A percentile compares a stretch with the other conserved stretches of the same genome.
These are phyloP conservation scores for Phalacrocorax pelagicus DNA, from an alignment of 2,113 vertebrate genomes.

Conservation along the genomic window DNA sequence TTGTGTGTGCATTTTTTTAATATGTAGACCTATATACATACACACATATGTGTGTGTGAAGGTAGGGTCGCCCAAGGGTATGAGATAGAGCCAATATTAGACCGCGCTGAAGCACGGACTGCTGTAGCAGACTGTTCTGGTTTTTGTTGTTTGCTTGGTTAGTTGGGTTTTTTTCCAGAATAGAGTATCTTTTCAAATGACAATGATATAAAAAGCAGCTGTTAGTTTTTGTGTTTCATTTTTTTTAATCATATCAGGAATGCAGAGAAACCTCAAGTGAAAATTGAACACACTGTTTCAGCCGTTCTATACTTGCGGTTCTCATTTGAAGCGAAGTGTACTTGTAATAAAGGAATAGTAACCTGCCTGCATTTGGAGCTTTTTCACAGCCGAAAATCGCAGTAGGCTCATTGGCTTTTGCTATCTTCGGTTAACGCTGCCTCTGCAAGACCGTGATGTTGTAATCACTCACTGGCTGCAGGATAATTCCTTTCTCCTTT, in stretches of 20 bases:
- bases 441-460: neutral
- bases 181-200: neutral
- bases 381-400: slow-evolving; percentile 25
- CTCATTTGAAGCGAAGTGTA: slow-evolving; percentile 19
- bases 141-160: neutral
- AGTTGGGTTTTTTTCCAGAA: neutral
- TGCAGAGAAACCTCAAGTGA: neutral
- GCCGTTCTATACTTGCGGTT: neutral
- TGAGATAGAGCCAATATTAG: neutral
- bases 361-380: neutral
- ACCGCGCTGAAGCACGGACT: neutral
- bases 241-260: neutral
- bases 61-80: neutral
- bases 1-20: neutral
- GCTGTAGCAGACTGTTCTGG: neutral
- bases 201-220: neutral
- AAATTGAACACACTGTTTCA: neutral
- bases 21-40: too few species aligned
- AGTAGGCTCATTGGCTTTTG: neutral
- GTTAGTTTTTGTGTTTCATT: neutral
- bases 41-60: too few species aligned
- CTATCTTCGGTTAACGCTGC: neutral
- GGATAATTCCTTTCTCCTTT: slow-evolving; percentile 44
- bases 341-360: neutral
- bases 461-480: neutral